phyloP scores from a whole-genome alignment of 2,888 invertebrate genomes.

The Drosophila ezoana region DNA sequence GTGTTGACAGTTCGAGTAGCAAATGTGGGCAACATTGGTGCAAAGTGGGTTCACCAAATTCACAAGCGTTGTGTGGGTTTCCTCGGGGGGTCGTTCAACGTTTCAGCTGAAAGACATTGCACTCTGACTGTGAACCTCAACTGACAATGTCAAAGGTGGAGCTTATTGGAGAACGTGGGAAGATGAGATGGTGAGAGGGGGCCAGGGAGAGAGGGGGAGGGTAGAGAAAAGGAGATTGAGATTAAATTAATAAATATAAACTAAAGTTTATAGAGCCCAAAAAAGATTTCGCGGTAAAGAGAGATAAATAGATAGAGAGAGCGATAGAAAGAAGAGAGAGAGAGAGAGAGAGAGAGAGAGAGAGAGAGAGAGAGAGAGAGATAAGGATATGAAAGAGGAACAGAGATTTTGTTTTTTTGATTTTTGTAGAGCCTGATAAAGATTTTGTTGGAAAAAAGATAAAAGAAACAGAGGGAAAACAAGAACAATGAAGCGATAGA shows the following conservation, averaged over 20 bases:
- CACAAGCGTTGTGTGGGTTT: slow-evolving; percentile 26
- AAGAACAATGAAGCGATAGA: no score
- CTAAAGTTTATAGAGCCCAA: no score
- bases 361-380: neutral
- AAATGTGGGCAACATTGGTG: slow-evolving; percentile 21
- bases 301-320: neutral
- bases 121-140: slow-evolving; percentile 24
- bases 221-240: neutral
- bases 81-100: slow-evolving; percentile 61
- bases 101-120: slow-evolving; percentile 40
- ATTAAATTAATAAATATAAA: no score
- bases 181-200: neutral
- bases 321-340: neutral
- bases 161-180: neutral
- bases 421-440: no score
- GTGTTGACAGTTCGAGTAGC: slow-evolving; percentile 29
- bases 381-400: neutral
- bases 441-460: no score
- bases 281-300: no score
- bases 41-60: slow-evolving; percentile 21
- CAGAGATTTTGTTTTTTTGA: no score
- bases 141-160: slow-evolving; percentile 1
- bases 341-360: neutral
- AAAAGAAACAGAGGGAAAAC: no score
- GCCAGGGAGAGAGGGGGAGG: neutral